A percentile compares a stretch with the other conserved stretches of the same genome.
These are phyloP conservation scores for Coranthus polyacanthus DNA, from an alignment of 2,797 vertebrate genomes.

Conservation along the genomic window DNA sequence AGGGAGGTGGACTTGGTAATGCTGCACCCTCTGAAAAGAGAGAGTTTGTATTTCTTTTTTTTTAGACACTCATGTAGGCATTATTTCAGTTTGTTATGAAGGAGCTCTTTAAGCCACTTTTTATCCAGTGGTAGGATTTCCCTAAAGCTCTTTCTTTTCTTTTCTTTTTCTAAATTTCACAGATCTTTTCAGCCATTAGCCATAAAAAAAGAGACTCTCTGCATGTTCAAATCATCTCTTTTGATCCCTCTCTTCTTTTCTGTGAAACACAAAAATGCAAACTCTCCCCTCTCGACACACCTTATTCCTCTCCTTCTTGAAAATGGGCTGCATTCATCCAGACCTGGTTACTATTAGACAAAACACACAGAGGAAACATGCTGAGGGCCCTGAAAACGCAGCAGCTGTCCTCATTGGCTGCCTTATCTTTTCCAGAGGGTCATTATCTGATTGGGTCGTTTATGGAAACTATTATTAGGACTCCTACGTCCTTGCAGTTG, in stretches of 20 bases:
- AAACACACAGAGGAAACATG: slow-evolving; percentile 24
- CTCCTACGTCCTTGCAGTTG: background rate
- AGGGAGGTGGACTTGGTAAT: background rate
- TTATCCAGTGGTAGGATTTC: background rate
- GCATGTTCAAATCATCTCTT: background rate
- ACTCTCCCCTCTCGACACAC: background rate
- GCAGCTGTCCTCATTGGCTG: slow-evolving; percentile 24
- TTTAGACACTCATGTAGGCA: too few species aligned
- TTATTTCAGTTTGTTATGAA: too few species aligned
- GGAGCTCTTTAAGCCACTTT: too few species aligned
- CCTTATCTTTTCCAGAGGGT: slow-evolving; percentile 37
- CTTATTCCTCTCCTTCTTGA: slow-evolving; percentile 10
- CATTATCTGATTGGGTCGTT: slow-evolving; percentile 7
- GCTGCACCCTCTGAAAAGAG: background rate
- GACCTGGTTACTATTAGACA: slow-evolving; percentile 49
- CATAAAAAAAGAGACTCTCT: background rate
- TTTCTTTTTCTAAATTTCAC: too few species aligned
- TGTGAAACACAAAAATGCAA: background rate
- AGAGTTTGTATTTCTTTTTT: too few species aligned
- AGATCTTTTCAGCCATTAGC: too few species aligned
- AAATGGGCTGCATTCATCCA: slow-evolving; percentile 4
- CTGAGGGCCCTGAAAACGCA: slow-evolving; percentile 22
- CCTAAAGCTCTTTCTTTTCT: slow-evolving; percentile 12
- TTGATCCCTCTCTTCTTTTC: background rate
- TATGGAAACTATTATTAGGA: slow-evolving; percentile 22